A percentile compares a stretch with the other conserved stretches of the same genome.
These are phyloP conservation scores for Numida meleagris DNA, from an alignment of 2,113 vertebrate genomes.

Conservation along the genomic window DNA sequence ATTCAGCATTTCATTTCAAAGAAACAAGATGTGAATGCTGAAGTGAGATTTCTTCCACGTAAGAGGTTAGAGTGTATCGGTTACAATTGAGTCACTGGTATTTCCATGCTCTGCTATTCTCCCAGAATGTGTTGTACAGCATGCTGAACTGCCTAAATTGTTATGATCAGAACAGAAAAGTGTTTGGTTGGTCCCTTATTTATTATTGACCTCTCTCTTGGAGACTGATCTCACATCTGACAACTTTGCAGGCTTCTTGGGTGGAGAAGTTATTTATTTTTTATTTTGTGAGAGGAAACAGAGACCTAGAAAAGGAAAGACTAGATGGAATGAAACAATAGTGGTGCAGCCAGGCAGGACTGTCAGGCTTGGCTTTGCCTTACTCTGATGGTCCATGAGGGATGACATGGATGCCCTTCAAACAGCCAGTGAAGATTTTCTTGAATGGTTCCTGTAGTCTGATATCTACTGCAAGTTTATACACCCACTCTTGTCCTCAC, in stretches of 20 bases:
- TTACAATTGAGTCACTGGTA: not conserved
- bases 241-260: not conserved
- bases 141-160: not conserved
- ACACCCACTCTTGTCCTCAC: not conserved
- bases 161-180: not conserved
- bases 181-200: not conserved
- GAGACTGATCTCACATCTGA: not conserved
- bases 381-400: not conserved
- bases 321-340: not conserved
- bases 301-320: not conserved
- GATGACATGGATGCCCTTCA: not conserved
- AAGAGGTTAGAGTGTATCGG: not conserved
- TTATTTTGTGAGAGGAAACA: not conserved
- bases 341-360: not conserved
- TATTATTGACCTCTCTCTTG: not conserved
- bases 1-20: conserved; percentile 25
- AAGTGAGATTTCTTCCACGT: conserved; percentile 1
- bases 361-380: not conserved
- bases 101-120: not conserved
- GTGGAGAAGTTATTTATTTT: not conserved
- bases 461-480: not conserved
- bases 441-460: not conserved
- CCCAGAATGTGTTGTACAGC: not conserved
- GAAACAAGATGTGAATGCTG: conserved; percentile 6
- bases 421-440: not conserved